phyloP scores from a whole-genome alignment of 2,888 invertebrate genomes.

The Gymnosoma rotundatum region DNA sequence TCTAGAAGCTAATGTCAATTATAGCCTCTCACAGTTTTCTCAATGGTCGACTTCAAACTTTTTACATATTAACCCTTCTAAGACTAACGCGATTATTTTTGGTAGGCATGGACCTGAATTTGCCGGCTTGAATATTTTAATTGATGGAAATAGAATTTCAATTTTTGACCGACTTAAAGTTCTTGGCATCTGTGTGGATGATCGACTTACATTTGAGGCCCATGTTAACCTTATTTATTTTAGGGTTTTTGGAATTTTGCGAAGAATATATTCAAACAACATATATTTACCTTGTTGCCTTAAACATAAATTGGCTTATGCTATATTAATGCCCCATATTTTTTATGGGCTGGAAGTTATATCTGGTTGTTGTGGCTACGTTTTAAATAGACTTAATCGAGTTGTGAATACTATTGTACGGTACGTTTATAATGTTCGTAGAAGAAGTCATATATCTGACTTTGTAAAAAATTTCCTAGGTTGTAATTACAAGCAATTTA shows the following conservation, averaged over 20 bases:
- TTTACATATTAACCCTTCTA: not conserved
- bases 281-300: slow-evolving; percentile 13
- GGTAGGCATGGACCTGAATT: not conserved
- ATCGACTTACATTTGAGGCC: too few species aligned
- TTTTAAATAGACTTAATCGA: not conserved
- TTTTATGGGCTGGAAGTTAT: slow-evolving; percentile 13
- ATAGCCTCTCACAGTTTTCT: not conserved
- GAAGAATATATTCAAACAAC: slow-evolving; percentile 16
- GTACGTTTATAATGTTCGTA: not conserved
- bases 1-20: not conserved
- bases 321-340: slow-evolving; percentile 15
- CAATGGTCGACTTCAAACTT: not conserved
- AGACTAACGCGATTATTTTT: not conserved
- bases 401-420: not conserved
- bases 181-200: not conserved
- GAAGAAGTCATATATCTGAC: not conserved
- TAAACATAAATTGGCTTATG: not conserved
- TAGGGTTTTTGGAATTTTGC: not conserved
- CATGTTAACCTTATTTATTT: not conserved
- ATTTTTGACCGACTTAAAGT: not conserved
- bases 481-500: not conserved
- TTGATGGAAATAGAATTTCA: not conserved
- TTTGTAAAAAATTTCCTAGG: slow-evolving; percentile 1
- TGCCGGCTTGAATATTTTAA: not conserved
- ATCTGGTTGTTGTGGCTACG: not conserved